These are phyloP conservation scores for Morpho deidamia DNA, from an alignment of 2,888 invertebrate genomes.

Conservation along the genomic window DNA sequence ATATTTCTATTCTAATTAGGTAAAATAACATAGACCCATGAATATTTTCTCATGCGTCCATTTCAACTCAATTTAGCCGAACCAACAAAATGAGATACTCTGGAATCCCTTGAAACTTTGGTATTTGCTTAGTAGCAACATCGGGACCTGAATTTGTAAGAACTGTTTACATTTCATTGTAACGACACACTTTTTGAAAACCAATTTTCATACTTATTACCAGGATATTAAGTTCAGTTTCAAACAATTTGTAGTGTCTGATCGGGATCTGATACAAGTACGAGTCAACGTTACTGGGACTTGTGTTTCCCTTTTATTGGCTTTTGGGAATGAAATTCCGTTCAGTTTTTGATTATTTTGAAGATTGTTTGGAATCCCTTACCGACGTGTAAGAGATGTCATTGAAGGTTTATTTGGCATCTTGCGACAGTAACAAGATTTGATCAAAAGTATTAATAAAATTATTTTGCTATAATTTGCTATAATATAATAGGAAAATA, in stretches of 20 bases:
- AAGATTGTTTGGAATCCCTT: background rate
- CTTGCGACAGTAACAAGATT: no score
- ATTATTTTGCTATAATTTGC: no score
- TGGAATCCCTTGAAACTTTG: slow-evolving; percentile 24
- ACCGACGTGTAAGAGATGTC: no score
- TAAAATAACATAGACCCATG: background rate
- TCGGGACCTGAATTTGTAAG: slow-evolving; percentile 37
- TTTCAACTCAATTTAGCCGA: slow-evolving; percentile 20
- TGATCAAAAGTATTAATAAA: no score
- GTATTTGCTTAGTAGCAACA: slow-evolving; percentile 28
- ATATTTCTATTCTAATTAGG: no score
- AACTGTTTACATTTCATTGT: slow-evolving; percentile 54
- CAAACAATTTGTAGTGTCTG: slow-evolving; percentile 8
- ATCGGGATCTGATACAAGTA: slow-evolving; percentile 57
- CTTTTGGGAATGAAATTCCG: slow-evolving; percentile 39
- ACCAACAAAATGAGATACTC: slow-evolving; percentile 21
- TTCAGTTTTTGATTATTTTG: slow-evolving; percentile 2
- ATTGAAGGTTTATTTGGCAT: no score
- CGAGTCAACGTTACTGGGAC: slow-evolving; percentile 47
- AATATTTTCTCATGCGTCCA: slow-evolving; percentile 8
- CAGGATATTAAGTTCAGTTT: background rate
- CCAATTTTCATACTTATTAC: background rate
- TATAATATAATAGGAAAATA: no score
- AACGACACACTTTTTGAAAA: background rate
- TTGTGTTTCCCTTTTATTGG: slow-evolving; percentile 38